Base-by-base conservation (phyloP, 2,797 vertebrate genomes). In the Sebastes reedi region DNA sequence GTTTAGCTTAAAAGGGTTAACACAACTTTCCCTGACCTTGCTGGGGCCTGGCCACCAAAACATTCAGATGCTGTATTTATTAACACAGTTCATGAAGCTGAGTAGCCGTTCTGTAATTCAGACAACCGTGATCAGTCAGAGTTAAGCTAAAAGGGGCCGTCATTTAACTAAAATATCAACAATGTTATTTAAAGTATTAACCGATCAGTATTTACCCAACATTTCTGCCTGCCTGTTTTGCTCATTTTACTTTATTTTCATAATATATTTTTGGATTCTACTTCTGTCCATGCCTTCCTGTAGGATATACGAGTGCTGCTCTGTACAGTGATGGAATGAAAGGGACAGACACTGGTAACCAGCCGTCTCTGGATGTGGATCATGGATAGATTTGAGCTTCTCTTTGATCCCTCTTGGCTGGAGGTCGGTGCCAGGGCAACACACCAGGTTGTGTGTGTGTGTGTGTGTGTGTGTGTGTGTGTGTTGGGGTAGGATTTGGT, bases 311-410 rank as follows among this genome's bases (percentile, higher is more conserved):
- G 39, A 32, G 4, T 1, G 4, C 18, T 16, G 60, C 36, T 39
- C 5, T 13, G 60, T 9, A 24, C 64, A 72, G 81, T 82, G 86
- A 84, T 77, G 77, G 87, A 85, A 88, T 82, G 77, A 78, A 30
- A 74, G 56, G 3, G 34, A 14, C 42, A 65, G 55, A 81, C 60
- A 52, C 56, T 74, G 79, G n/a, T 22, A 67, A 76, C 66, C 90
- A 92, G 90, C 85, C 84, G 88, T 83, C 77, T 78, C 74, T 90
- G 87, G 77, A 89, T 89, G 73, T 81, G 81, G 91, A 94, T 94
- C 90, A 93, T 62, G 74, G 71, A 72, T 52, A 83, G 92, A 96
- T 94, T 91, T 91, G 60, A 65, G 83, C 79, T 54, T 50, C 79
- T 83, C 83, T 91, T 87, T 92, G 39, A 42, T 42, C 87, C 80